Conservation (phyloP, 2,797 vertebrate genomes). For the Aphelocoma californica region DNA sequence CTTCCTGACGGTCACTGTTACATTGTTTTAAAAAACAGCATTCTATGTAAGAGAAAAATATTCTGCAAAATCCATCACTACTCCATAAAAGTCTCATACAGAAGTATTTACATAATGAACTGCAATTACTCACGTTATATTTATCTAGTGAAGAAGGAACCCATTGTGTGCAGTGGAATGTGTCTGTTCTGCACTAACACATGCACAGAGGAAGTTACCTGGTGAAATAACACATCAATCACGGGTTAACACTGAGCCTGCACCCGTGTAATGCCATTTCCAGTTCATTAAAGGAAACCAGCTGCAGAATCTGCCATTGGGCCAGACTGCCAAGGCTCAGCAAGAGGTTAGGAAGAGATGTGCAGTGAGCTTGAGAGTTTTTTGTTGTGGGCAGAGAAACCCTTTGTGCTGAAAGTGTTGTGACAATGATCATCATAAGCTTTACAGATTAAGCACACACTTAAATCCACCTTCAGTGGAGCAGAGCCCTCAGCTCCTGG, state of each 20-base stretch:
- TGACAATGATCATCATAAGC: background rate
- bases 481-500: background rate
- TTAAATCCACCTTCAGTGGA: background rate
- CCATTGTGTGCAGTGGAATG: slow-evolving; percentile 18
- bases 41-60: background rate
- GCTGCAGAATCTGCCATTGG: background rate
- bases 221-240: slow-evolving; percentile 41
- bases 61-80: slow-evolving; percentile 29
- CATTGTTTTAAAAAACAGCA: background rate
- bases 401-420: background rate
- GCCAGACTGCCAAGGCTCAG: background rate
- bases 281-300: slow-evolving; percentile 31
- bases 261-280: background rate
- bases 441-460: background rate
- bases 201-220: background rate
- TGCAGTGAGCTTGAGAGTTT: background rate
- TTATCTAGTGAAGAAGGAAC: slow-evolving; percentile 42
- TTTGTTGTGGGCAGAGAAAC: background rate
- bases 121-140: slow-evolving; percentile 50
- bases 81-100: background rate
- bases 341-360: background rate
- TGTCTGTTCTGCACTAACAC: slow-evolving; percentile 34
- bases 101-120: slow-evolving; percentile 52
- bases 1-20: background rate
- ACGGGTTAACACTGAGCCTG: background rate